These are phyloP conservation scores for Taeniopygia guttata DNA, from an alignment of 2,797 vertebrate genomes.

Conservation along the genomic window DNA sequence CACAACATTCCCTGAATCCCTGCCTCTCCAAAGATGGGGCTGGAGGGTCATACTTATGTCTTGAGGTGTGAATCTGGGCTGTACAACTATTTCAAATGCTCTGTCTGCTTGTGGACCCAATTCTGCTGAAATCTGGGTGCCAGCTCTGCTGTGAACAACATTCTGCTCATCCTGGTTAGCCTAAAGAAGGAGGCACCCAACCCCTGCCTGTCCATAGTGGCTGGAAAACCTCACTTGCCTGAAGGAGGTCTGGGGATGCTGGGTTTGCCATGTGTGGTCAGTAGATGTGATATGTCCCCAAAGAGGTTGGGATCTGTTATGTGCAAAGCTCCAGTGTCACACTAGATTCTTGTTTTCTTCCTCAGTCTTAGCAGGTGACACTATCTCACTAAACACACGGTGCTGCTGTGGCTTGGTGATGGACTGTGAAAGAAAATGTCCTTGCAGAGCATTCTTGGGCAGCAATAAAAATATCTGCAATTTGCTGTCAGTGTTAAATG, in stretches of 20 bases:
- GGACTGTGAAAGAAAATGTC: neutral
- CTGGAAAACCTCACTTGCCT: neutral
- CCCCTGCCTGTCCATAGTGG: neutral
- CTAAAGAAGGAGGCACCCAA: neutral
- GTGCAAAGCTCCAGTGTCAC: neutral
- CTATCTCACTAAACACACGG: accelerated
- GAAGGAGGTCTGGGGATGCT: neutral
- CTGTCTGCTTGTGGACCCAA: neutral
- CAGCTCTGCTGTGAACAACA: neutral
- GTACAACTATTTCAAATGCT: neutral
- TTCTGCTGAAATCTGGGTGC: neutral
- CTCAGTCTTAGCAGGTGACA: neutral
- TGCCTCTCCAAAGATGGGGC: neutral
- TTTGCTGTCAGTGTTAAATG: neutral
- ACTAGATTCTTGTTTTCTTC: neutral
- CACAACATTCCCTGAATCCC: neutral
- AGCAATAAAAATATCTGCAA: neutral
- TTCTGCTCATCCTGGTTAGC: neutral
- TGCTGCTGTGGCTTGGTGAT: neutral
- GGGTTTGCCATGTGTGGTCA: neutral
- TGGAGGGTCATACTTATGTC: neutral
- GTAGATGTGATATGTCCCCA: neutral
- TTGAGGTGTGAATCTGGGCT: neutral
- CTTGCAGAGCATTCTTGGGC: neutral
- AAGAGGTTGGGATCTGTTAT: neutral